A percentile compares a stretch with the other conserved stretches of the same genome.
Conservation (phyloP, 2,888 invertebrate species). For the Caenorhabditis afra region DNA sequence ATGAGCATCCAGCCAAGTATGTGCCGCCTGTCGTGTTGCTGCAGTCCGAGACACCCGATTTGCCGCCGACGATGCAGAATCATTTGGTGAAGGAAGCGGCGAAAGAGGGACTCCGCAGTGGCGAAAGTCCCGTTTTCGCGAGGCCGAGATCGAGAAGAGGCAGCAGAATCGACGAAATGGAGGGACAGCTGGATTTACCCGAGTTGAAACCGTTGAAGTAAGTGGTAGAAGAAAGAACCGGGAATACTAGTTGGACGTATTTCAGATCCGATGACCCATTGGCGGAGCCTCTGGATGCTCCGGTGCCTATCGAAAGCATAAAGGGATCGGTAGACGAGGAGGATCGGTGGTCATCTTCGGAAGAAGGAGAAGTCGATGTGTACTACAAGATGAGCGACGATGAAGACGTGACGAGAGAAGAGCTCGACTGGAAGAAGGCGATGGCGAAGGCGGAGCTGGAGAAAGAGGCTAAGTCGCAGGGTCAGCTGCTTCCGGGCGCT, state of each 20-base stretch:
- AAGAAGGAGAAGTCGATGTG: slow-evolving; percentile 70
- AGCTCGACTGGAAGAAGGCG: slow-evolving; percentile 61
- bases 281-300: slow-evolving; percentile 55
- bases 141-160: slow-evolving; percentile 77
- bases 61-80: slow-evolving; percentile 38
- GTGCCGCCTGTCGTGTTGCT: slow-evolving; percentile 49
- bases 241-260: no score
- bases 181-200: slow-evolving; percentile 63
- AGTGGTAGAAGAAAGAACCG: not conserved
- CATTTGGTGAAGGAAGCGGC: slow-evolving; percentile 17
- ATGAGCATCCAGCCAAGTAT: slow-evolving; percentile 22
- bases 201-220: slow-evolving; percentile 59
- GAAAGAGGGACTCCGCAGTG: slow-evolving; percentile 24
- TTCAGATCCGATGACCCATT: slow-evolving; percentile 52
- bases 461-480: slow-evolving; percentile 44
- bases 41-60: slow-evolving; percentile 57
- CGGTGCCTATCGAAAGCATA: slow-evolving; percentile 56
- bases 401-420: slow-evolving; percentile 67
- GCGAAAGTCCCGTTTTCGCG: slow-evolving; percentile 64
- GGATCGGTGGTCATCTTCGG: slow-evolving; percentile 66
- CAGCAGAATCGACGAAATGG: slow-evolving; percentile 71
- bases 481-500: slow-evolving; percentile 31
- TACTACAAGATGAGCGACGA: slow-evolving; percentile 74
- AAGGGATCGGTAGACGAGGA: slow-evolving; percentile 55
- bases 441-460: slow-evolving; percentile 49